Conservation (phyloP, 2,888 invertebrate species). For the Netelia fuscicornis region DNA sequence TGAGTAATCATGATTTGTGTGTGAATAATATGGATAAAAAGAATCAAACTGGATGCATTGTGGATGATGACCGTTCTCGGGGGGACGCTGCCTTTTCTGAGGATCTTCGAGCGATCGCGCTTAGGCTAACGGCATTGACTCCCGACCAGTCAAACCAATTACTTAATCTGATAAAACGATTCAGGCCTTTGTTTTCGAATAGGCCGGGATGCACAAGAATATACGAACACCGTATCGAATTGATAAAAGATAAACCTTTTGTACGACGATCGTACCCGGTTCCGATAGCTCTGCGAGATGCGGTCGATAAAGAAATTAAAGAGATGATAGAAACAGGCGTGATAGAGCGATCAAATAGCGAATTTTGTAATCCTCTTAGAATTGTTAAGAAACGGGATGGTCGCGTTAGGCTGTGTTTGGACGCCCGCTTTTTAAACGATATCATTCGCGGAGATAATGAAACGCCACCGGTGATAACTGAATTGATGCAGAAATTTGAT, state of each 20-base stretch:
- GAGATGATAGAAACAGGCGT: neutral
- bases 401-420: slow-evolving; percentile 20
- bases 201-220: slow-evolving; percentile 32
- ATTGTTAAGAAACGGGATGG: slow-evolving; percentile 4
- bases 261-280: neutral
- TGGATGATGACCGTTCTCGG: no score
- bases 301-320: neutral
- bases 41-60: no score
- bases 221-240: neutral
- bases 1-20: slow-evolving; percentile 7
- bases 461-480: slow-evolving; percentile 7
- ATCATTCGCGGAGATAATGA: slow-evolving; percentile 39
- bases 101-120: neutral
- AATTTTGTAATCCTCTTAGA: no score
- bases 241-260: neutral
- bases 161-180: neutral
- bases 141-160: neutral
- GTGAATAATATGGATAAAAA: no score
- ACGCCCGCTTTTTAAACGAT: slow-evolving; percentile 32
- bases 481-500: slow-evolving; percentile 1
- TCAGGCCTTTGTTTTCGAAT: neutral
- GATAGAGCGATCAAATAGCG: neutral
- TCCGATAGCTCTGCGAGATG: neutral
- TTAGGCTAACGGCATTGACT: neutral
- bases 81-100: no score